These are phyloP conservation scores for Microtus montanus DNA, from an alignment of 2,113 vertebrate genomes.

Conservation along the genomic window DNA sequence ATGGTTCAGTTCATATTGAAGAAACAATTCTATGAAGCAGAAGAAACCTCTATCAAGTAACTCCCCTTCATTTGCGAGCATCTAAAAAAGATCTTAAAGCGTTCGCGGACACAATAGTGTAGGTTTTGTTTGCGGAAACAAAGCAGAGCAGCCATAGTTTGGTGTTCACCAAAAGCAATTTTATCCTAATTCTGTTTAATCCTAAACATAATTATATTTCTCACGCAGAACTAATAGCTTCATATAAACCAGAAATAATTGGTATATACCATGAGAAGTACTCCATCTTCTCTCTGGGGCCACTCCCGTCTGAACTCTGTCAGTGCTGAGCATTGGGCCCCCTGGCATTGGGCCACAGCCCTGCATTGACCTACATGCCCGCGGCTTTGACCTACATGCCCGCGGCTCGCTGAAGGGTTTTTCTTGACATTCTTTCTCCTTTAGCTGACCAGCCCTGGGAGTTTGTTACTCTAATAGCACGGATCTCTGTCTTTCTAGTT, in stretches of 20 bases:
- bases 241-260: background rate
- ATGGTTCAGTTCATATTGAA: background rate
- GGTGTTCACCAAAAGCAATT: background rate
- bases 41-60: background rate
- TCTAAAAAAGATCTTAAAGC: background rate
- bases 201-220: background rate
- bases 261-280: background rate
- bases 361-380: background rate
- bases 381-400: background rate
- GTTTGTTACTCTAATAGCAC: background rate
- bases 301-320: background rate
- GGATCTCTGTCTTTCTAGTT: background rate
- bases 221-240: background rate
- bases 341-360: background rate
- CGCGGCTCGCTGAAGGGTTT: background rate
- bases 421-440: background rate
- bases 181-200: background rate
- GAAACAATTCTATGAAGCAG: background rate
- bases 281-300: background rate
- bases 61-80: background rate
- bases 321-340: background rate
- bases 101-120: background rate
- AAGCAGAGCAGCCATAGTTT: background rate
- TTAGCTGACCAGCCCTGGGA: background rate
- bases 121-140: background rate